phyloP scores from a whole-genome alignment of 2,888 invertebrate species.

The Lasiommata megera region DNA sequence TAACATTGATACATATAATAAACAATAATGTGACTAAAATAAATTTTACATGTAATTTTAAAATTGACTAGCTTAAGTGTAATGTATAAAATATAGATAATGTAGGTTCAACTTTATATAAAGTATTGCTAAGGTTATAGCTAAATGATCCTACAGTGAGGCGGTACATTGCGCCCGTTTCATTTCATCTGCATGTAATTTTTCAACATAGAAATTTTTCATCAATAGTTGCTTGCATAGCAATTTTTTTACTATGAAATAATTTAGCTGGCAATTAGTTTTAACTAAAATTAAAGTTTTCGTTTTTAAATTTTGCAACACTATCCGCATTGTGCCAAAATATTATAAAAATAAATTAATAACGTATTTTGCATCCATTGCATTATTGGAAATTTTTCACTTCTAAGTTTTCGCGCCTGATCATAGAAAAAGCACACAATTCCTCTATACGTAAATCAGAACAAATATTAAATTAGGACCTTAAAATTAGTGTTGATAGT shows the following conservation, averaged over 20 bases:
- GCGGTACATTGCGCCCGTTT: background rate
- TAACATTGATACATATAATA: constrained; percentile 80
- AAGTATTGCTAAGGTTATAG: constrained; percentile 40
- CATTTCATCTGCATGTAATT: background rate
- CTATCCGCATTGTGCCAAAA: constrained; percentile 76
- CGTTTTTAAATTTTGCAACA: constrained; percentile 41
- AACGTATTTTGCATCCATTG: constrained; percentile 9
- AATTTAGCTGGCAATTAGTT: background rate
- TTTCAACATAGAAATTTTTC: background rate
- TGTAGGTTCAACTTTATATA: constrained; percentile 75
- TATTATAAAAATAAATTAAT: constrained; percentile 45
- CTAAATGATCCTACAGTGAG: constrained; percentile 7
- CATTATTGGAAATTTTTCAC: constrained; percentile 24
- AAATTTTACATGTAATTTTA: constrained; percentile 79
- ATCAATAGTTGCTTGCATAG: no score
- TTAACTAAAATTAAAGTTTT: background rate
- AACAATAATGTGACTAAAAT: constrained; percentile 79
- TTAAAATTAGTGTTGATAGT: constrained; percentile 74
- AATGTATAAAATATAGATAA: constrained; percentile 73
- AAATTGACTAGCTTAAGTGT: constrained; percentile 77
- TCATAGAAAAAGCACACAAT: constrained; percentile 29
- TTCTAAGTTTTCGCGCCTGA: constrained; percentile 19
- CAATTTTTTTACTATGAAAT: background rate
- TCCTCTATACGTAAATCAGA: constrained; percentile 66
- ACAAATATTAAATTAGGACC: constrained; percentile 63